Base-by-base conservation (phyloP, 1,140 invertebrate genomes). In the Chelonus insularis region DNA sequence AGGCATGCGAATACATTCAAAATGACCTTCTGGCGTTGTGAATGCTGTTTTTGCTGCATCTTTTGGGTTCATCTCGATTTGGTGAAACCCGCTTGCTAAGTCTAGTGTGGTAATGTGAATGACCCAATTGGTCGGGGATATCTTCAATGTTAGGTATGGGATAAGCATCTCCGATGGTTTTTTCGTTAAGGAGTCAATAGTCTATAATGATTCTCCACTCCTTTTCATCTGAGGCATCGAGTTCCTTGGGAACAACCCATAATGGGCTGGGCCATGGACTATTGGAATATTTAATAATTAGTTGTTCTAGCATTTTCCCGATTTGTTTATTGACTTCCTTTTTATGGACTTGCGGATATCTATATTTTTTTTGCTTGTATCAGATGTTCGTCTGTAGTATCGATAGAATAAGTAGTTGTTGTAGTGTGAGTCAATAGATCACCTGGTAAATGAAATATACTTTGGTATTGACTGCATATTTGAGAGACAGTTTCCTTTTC, bases 171-270 rank as follows among this genome's bases (percentile, higher is more conserved):
- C 57, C 57, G 14, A 50, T 34, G 6, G 45, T 37, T 12, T 50
- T 50, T 50, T 50, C 34, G 25, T 59, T 59, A 36, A 50, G 21
- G 1, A 23, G 9, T 1, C 57, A 1, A 20, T 50, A 59, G 12
- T 59, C 57, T n/a, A 59, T 51, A 1, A 59, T 34, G 14, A 59
- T 36, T 18, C 57, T 5, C 57, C 57, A 59, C n/a, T 59, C 50
- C 20, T 59, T 48, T 43, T 57, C 1, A 11, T 23, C 37, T 9
- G 36, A 57, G 2, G 54, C 54, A 14, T 57, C 54, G 11, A 41
- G 1, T 43, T 57, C 43, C 25, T 57, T 57, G 1, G 54, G 37
- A 21, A 57, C 36, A 1, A 57, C 25, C 16, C 16, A 41, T 8
- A 43, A 14, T 8, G 54, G 54, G 12, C 37, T 57, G 8, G 54